Percentiles rank a stretch among this genome's conserved stretches.
phyloP scores from a whole-genome alignment of 2,888 invertebrate species.

The Cylindroiulus punctatus region DNA sequence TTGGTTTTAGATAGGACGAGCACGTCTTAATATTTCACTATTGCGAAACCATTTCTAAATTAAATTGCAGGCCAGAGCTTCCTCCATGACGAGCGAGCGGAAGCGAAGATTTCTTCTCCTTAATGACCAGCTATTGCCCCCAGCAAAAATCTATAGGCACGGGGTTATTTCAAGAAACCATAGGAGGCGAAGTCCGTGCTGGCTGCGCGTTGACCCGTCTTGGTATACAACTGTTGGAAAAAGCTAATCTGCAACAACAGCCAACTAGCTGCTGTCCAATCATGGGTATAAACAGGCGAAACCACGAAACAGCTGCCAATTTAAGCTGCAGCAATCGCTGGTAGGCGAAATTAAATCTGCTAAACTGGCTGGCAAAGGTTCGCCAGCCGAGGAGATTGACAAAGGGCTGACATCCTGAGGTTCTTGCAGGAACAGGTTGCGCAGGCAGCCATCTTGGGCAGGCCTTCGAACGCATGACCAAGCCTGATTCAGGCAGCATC shows the following conservation, averaged over 20 bases:
- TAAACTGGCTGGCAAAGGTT: neutral
- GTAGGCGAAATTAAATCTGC: neutral
- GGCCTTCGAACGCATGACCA: neutral
- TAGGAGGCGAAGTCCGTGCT: no score
- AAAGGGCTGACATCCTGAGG: neutral
- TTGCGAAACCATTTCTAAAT: constrained; percentile 15
- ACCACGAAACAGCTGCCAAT: neutral
- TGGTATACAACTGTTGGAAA: neutral
- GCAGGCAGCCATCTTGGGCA: neutral
- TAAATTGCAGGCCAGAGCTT: constrained; percentile 37
- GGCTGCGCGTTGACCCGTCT: no score
- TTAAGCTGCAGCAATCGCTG: neutral
- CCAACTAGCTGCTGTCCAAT: constrained; percentile 24
- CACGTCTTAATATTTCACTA: constrained; percentile 42
- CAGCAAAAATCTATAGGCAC: constrained; percentile 24
- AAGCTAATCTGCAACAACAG: constrained; percentile 11
- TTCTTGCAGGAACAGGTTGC: no score
- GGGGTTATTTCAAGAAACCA: neutral
- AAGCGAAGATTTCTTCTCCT: constrained; percentile 24
- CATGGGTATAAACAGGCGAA: neutral
- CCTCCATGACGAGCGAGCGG: constrained; percentile 33
- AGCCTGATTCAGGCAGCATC: neutral
- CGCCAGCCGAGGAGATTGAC: no score
- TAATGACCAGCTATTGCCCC: neutral
- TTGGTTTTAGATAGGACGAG: constrained; percentile 12